phyloP scores from a whole-genome alignment of 2,113 vertebrate genomes.

The Podarcis cretensis region DNA sequence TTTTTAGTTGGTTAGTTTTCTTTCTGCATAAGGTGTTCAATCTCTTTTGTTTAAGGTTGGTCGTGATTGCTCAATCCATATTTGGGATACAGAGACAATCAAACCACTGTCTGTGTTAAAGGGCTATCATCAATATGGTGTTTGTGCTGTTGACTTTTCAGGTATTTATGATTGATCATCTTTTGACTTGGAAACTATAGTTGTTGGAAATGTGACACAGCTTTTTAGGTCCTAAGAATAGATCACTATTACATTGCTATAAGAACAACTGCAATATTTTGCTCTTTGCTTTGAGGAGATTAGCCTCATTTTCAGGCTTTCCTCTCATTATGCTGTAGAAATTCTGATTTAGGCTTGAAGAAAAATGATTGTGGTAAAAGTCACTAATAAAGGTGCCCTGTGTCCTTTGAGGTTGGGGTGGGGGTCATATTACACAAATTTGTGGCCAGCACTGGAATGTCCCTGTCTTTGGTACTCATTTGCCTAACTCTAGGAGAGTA shows the following conservation, averaged over 20 bases:
- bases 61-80: slow-evolving; percentile 92
- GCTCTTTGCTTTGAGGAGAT: not conserved
- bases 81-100: slow-evolving; percentile 96
- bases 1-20: not conserved
- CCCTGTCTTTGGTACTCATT: not conserved
- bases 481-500: too few relatives aligned
- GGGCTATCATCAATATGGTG: slow-evolving; percentile 93
- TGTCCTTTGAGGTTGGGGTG: not conserved
- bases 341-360: not conserved
- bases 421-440: not conserved
- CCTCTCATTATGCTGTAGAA: not conserved
- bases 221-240: not conserved
- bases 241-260: not conserved
- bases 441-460: not conserved
- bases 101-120: slow-evolving; percentile 94
- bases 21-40: not conserved
- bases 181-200: slow-evolving; percentile 1
- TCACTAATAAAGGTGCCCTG: not conserved
- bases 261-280: not conserved
- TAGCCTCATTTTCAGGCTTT: not conserved
- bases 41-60: slow-evolving; percentile 84
- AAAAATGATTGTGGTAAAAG: too few relatives aligned
- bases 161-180: slow-evolving; percentile 74
- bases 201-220: not conserved
- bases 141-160: slow-evolving; percentile 97